phyloP scores from a whole-genome alignment of 2,797 vertebrate species.

The Gymnodraco acuticeps region DNA sequence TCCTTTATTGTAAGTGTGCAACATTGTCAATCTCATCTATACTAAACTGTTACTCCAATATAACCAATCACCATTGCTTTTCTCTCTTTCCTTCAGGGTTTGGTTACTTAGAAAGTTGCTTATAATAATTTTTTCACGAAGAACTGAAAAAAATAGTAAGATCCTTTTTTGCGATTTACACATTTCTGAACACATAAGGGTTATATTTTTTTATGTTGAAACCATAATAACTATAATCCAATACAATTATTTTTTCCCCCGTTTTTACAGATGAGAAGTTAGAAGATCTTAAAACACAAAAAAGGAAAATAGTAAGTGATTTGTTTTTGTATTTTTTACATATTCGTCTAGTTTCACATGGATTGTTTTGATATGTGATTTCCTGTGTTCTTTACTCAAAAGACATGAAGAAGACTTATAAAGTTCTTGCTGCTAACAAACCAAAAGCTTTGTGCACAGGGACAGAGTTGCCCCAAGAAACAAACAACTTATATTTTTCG shows the following conservation, averaged over 20 bases:
- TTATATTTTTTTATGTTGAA: not conserved
- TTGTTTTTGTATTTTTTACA: not conserved
- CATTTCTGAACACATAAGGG: not conserved
- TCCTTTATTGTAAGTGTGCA: slow-evolving; percentile 94
- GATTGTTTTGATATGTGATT: not conserved
- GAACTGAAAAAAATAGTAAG: slow-evolving; percentile 97
- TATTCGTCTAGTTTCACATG: not conserved
- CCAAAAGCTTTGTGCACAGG: not conserved
- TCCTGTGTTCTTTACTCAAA: not conserved
- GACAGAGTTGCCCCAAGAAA: not conserved
- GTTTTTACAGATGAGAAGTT: slow-evolving; percentile 92
- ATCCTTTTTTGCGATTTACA: slow-evolving; percentile 1
- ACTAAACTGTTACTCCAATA: not conserved
- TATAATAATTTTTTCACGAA: slow-evolving; percentile 92
- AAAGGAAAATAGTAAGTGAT: slow-evolving; percentile 97
- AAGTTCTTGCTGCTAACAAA: too few species aligned
- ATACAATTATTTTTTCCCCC: not conserved
- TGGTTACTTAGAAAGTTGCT: slow-evolving; percentile 93
- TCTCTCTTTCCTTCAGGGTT: slow-evolving; percentile 84
- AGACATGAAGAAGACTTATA: not conserved
- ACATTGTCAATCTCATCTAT: not conserved
- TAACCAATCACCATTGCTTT: not conserved
- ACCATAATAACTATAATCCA: not conserved
- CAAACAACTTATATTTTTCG: not conserved
- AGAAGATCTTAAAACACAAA: slow-evolving; percentile 93